phyloP scores from a whole-genome alignment of 1,140 invertebrate genomes.

The Drosophila yakuba region DNA sequence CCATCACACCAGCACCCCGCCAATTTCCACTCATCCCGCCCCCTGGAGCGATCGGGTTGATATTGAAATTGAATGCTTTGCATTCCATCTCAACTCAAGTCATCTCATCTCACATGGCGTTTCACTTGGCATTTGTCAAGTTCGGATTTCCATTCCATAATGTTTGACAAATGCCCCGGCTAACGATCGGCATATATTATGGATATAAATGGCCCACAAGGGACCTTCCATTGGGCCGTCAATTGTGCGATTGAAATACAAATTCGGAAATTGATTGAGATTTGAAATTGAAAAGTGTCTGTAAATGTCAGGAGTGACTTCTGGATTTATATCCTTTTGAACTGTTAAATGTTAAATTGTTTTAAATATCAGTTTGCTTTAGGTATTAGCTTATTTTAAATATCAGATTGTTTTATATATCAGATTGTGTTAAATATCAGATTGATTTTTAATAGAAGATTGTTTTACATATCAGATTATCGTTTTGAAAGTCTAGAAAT shows the following conservation, averaged over 20 bases:
- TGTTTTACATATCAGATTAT: no score
- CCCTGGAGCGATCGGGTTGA: slow-evolving; percentile 25
- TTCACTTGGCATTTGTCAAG: slow-evolving; percentile 51
- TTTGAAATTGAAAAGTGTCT: background rate
- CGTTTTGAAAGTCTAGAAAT: no score
- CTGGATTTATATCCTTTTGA: background rate
- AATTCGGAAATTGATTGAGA: slow-evolving; percentile 7
- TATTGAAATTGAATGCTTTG: slow-evolving; percentile 32
- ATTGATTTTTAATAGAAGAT: no score
- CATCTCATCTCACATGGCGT: slow-evolving; percentile 11
- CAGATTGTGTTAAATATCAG: no score
- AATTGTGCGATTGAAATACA: slow-evolving; percentile 9
- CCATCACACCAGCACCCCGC: background rate
- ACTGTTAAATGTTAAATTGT: no score
- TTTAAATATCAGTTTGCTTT: no score
- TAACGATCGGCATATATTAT: slow-evolving; percentile 42
- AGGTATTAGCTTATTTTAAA: no score
- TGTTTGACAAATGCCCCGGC: slow-evolving; percentile 35
- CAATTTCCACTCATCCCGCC: slow-evolving; percentile 14
- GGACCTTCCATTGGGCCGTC: slow-evolving; percentile 1
- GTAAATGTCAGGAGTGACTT: background rate
- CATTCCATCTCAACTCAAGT: slow-evolving; percentile 5
- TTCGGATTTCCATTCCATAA: slow-evolving; percentile 36
- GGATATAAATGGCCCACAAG: slow-evolving; percentile 15
- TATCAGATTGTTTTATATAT: no score